Base-by-base conservation (phyloP, 1,140 invertebrate genomes). In the Anagrus nilaparvatae region DNA sequence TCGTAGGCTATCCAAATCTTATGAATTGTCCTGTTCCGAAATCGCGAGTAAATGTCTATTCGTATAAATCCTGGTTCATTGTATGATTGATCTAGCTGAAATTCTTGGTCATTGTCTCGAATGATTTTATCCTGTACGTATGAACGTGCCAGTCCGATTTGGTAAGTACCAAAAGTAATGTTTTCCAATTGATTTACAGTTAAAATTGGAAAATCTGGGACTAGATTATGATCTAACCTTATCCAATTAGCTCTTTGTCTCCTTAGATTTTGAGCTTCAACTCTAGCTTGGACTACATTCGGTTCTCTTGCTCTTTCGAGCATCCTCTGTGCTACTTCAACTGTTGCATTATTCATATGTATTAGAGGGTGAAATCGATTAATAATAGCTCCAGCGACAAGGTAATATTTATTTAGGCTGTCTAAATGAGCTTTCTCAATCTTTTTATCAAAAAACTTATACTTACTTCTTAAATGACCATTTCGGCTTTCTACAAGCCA, bases 401-500 rank as follows among this genome's bases (percentile, higher is more conserved):
- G 23, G 18, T 31, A 42, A 24, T 28, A 44, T 9, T 42, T 18
- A n/a, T 14, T 9, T 1, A 45, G 30, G 14, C 45, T 23, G 13
- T 18, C 9, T 29, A 38, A 19, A 28, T 39, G 46, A 25, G 23
- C 18, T 21, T 29, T 27, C 31, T 24, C 16, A 6, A 39, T 40
- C 8, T 36, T 24, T 13, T 29, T 17, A n/a, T 38, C 19, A 8
- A 44, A 31, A 21, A 44, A 45, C 10, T 38, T 23, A 9, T 42
- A 42, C 10, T 42, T 34, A 4, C 13, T 33, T 17, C 24, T 42
- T 1, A 48, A 13, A 19, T 48, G 43, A 4, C 47, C 43, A 28
- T 48, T 48, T 28, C 39, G 36, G 4, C 17, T 32, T 42, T 48
- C 35, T 5, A 44, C 39, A 8, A 48, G 9, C 46, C 42, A 48